phyloP scores from a whole-genome alignment of 2,888 invertebrate species.

The Teinopalpus imperialis region DNA sequence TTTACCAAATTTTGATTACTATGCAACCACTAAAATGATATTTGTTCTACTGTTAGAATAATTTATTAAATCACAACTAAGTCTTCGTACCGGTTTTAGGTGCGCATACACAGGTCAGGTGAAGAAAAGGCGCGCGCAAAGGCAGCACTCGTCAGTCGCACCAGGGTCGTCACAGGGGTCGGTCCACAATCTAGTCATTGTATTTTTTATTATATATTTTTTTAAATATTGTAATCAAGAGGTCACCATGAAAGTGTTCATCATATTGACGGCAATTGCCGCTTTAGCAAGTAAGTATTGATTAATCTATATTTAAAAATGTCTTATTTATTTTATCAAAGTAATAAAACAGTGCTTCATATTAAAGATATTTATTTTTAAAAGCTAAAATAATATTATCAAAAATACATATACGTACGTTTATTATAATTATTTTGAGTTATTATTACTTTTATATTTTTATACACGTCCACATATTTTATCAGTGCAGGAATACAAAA shows the following conservation, averaged over 20 bases:
- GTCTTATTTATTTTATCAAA: background rate
- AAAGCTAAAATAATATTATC: too few species aligned
- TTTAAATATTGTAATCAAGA: constrained; percentile 56
- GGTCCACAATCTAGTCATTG: constrained; percentile 78
- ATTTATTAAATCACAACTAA: constrained; percentile 67
- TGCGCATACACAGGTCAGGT: constrained; percentile 57
- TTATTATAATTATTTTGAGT: too few species aligned
- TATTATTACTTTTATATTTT: too few species aligned
- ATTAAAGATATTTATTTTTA: too few species aligned
- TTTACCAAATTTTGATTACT: constrained; percentile 29
- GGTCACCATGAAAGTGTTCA: constrained; percentile 79
- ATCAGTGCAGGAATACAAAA: too few species aligned
- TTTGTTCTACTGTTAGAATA: constrained; percentile 63
- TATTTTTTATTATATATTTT: constrained; percentile 49
- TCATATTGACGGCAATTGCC: constrained; percentile 68
- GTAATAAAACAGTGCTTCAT: too few species aligned
- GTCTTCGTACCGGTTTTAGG: constrained; percentile 69
- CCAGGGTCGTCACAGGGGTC: constrained; percentile 70
- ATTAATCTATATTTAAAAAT: constrained; percentile 12
- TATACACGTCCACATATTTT: too few species aligned
- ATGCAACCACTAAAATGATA: constrained; percentile 49
- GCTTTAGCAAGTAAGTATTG: constrained; percentile 72
- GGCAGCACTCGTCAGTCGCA: constrained; percentile 65
- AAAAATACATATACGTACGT: too few species aligned
- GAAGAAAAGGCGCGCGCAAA: constrained; percentile 77